phyloP scores from a whole-genome alignment of 64 coral and sea anemone species.

The Trachythela sp. region DNA sequence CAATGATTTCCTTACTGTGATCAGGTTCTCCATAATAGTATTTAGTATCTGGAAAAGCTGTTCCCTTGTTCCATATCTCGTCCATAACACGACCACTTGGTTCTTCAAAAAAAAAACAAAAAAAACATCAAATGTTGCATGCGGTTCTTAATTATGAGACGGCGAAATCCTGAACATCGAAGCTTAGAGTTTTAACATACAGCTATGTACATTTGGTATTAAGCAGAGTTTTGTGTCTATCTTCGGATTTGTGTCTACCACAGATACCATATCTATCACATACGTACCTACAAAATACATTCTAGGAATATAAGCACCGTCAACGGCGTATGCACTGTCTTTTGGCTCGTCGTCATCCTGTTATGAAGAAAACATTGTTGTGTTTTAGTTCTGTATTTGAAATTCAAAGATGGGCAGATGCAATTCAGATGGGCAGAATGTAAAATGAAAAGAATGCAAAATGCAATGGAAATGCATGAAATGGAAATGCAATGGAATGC shows the following conservation, averaged over 20 bases:
- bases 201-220: no score
- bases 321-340: not conserved
- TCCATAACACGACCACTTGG: constrained; percentile 8
- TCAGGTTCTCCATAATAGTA: constrained; percentile 13
- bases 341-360: constrained; percentile 14
- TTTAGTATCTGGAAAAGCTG: not conserved
- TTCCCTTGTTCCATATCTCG: constrained; percentile 13
- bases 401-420: not conserved
- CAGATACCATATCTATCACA: no score
- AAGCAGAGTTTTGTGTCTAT: no score
- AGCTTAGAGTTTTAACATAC: no score
- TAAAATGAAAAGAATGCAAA: not conserved
- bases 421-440: no score
- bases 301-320: constrained; percentile 13
- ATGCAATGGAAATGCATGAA: not conserved
- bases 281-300: constrained; percentile 19
- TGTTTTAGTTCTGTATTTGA: not conserved
- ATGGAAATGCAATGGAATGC: no score
- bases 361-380: not conserved
- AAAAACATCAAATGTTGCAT: no score
- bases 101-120: not conserved
- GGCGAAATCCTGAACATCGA: no score
- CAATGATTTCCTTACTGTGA: not conserved
- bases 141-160: no score
- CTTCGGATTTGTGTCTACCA: no score